Conservation (phyloP, 2,113 vertebrate species). For the Colaptes auratus region DNA sequence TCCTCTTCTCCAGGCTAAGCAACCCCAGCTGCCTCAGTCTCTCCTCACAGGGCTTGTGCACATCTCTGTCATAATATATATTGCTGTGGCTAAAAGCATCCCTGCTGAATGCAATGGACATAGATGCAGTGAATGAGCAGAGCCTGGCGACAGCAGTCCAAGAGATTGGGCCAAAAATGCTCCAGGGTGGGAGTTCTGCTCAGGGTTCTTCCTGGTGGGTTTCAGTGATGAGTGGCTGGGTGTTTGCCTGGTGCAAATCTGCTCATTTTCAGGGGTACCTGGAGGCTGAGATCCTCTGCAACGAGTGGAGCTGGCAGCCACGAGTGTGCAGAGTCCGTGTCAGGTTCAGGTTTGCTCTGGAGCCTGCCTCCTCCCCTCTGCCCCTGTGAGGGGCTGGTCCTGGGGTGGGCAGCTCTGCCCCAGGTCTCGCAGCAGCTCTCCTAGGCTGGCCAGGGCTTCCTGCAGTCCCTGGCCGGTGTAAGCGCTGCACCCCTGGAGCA, state of each 20-base stretch:
- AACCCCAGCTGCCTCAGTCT: too few relatives aligned
- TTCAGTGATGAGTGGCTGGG: not conserved
- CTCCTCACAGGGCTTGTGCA: not conserved
- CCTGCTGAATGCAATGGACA: not conserved
- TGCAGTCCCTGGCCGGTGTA: constrained; percentile 77
- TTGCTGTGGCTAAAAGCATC: not conserved
- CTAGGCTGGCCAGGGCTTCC: constrained; percentile 79
- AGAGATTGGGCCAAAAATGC: not conserved
- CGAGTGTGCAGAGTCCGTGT: rapidly evolving
- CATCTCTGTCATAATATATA: not conserved
- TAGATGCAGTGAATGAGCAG: rapidly evolving
- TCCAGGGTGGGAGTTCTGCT: not conserved
- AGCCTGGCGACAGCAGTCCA: not conserved
- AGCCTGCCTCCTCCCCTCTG: not conserved
- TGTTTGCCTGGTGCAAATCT: not conserved
- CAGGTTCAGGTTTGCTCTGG: not conserved
- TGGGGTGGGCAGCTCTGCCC: not conserved
- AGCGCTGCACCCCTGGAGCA: constrained; percentile 83
- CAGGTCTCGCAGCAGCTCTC: constrained; percentile 67
- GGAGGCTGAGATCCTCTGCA: not conserved
- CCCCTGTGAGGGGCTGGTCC: not conserved
- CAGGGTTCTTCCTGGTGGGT: not conserved
- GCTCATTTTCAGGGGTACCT: not conserved
- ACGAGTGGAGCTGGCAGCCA: not conserved
- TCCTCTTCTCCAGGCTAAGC: too few relatives aligned